Base-by-base conservation (phyloP, 2,797 vertebrate genomes). In the Anisognathus igniventris region DNA sequence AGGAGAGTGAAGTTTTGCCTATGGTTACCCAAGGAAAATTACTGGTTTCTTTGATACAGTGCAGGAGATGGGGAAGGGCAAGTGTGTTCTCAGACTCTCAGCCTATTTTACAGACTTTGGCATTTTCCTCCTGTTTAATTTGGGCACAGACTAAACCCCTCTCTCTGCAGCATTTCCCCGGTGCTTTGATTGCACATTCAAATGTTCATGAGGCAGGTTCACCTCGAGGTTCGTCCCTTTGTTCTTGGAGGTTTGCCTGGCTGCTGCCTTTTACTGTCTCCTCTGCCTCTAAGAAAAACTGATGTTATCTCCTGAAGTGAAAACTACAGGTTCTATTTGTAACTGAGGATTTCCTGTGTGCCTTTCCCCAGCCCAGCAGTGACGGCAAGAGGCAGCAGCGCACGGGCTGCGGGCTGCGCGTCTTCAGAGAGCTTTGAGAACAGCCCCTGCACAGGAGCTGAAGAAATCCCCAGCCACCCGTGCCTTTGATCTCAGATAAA, bases 401-500 rank as follows among this genome's bases (percentile, higher is more conserved):
- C 9, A 2, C 3, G 10, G 71, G 77, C 83, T 12, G 25, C 3
- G 10, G 71, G 77, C 83, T 12, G 25, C 2, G 0, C 7, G 4
- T 45, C 86, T 87, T 56, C 23, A 11, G 31, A 44, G 53, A 47
- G 71, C 88, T 93, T 70, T 40, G 33, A 84, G 73, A 84, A 7
- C 6, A 64, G 60, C 27, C 71, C 70, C 60, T 64, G 76, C 70
- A 56, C 76, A 66, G 86, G 47, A 88, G 82, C 73, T 50, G 71
- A 70, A 95, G 95, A 96, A 96, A 92, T 93, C 93, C 86, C 94
- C 94, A 65, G 95, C 74, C 82, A 14, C 83, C 18, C 12, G 24
- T 85, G 74, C 60, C 92, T 96, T 80, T 94, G 92, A 95, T 94
- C 74, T 91, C 77, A 80, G 90, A 95, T 80, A 91, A 95, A 95